Evolutionary conservation across 2,113 vertebrate genomes (phyloP), one percentile per base, ranked within the genome.

Genomic region (Cyphomyrus plagiostoma): DNA sequence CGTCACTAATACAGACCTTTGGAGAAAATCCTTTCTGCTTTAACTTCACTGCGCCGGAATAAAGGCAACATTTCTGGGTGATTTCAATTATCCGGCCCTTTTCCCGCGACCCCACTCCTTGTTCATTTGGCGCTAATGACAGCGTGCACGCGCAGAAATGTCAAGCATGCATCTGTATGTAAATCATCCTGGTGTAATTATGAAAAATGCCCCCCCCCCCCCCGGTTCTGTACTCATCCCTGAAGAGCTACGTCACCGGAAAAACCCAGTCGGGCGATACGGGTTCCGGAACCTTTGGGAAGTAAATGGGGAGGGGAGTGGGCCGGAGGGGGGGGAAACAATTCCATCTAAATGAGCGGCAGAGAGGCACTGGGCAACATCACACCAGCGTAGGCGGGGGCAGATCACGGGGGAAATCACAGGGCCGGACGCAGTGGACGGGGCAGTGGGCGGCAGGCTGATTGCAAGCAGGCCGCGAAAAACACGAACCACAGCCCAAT

Each of bases 101-200:
- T 10, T 89, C 91, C 48, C 90, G 58, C 83, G 52, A 62, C 86
- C 50, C 89, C 77, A 30, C 88, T 19, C 74, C 86, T 86, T 83
- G 15, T 90, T 89, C 88, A 86, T 83, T 88, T 42, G 49, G 19
- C 80, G 46, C 50, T 93, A 93, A 92, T 92, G 90, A 83, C 87
- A 82, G 46, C 89, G 82, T 90, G 89, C 89, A 66, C 92, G 92
- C 11, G 6, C 82, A 62, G 58, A 95, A 94, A 95, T 95, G 94
- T 94, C 94, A 95, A 93, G 92, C 91, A 89, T 90, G 90, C 91
- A 88, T 89, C 90, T 91, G 87, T 50, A 92, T 93, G 89, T 92
- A 93, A 93, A 92, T 93, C 92, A 89, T 90, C 83, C 58, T 80
- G 39, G 83, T 92, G 90, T 93, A 94, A 94, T 94, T 93, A 94